A percentile compares a stretch with the other conserved stretches of the same genome.
These are phyloP conservation scores for Lottia scabra DNA, from an alignment of 2,888 invertebrate genomes.

Conservation along the genomic window DNA sequence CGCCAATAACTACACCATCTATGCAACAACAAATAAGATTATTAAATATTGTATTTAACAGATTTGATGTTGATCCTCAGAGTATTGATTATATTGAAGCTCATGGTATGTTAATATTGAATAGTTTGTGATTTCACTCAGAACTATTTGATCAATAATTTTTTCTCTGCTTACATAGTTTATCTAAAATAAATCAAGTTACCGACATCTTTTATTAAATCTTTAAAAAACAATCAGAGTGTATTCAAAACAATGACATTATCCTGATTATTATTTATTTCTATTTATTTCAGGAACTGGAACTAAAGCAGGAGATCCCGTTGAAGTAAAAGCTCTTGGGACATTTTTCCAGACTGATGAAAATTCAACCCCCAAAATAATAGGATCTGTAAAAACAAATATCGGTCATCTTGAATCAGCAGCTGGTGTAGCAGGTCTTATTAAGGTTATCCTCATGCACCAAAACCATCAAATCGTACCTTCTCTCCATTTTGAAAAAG, in stretches of 20 bases:
- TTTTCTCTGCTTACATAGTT: background rate
- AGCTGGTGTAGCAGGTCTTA: constrained; percentile 44
- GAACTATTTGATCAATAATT: too few relatives aligned
- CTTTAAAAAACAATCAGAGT: too few relatives aligned
- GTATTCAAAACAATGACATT: too few relatives aligned
- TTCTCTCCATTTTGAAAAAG: constrained; percentile 35
- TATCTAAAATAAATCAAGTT: background rate
- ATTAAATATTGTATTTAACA: constrained; percentile 19
- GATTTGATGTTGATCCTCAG: constrained; percentile 17
- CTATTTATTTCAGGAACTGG: constrained; percentile 45
- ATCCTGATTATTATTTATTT: too few relatives aligned
- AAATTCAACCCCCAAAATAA: constrained; percentile 12
- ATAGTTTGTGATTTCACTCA: background rate
- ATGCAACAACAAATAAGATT: constrained; percentile 25
- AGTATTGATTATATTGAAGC: constrained; percentile 37
- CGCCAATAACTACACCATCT: constrained; percentile 48
- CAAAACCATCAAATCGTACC: constrained; percentile 39
- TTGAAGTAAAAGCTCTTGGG: constrained; percentile 44
- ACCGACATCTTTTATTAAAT: background rate
- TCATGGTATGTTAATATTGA: constrained; percentile 29
- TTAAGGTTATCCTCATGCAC: constrained; percentile 49
- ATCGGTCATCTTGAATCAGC: constrained; percentile 49
- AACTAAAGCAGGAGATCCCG: constrained; percentile 49
- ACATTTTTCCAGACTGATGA: constrained; percentile 28
- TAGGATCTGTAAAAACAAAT: constrained; percentile 50